phyloP scores from a whole-genome alignment of 2,113 vertebrate genomes.

The Trichechus manatus region DNA sequence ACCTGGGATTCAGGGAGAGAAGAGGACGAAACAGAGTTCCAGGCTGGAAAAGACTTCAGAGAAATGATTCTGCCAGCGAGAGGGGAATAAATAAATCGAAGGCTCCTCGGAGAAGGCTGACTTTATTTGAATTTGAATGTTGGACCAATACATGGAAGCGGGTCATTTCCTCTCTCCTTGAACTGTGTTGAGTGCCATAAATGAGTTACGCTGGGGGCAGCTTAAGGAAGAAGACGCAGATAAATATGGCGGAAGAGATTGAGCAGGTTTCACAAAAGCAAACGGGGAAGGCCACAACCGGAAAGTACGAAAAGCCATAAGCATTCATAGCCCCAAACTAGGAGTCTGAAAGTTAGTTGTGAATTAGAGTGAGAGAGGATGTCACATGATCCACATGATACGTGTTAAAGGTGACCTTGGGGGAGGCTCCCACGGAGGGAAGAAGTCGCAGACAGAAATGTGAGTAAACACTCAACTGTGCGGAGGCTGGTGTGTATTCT shows the following conservation, averaged over 20 bases:
- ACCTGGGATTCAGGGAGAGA: background rate
- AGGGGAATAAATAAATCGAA: background rate
- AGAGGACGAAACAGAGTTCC: background rate
- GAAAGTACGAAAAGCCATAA: background rate
- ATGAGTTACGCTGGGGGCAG: background rate
- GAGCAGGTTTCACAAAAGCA: background rate
- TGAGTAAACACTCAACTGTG: background rate
- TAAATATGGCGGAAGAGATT: background rate
- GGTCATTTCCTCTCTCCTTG: background rate
- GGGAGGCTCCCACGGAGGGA: background rate
- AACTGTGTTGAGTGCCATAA: background rate
- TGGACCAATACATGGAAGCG: background rate
- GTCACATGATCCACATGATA: background rate
- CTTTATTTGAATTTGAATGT: conserved; percentile 49
- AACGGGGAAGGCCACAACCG: background rate
- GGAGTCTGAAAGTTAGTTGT: background rate
- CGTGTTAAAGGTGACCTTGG: background rate
- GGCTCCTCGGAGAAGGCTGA: background rate
- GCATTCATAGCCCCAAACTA: background rate
- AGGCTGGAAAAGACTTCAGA: background rate
- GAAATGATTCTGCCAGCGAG: background rate
- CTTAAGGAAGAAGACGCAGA: background rate
- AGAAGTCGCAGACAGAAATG: background rate
- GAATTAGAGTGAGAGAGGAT: background rate
- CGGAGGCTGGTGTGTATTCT: background rate